Percentiles rank a stretch among this genome's conserved stretches.
Conservation (phyloP, 2,888 invertebrate species). For the Drosophila basisetae region DNA sequence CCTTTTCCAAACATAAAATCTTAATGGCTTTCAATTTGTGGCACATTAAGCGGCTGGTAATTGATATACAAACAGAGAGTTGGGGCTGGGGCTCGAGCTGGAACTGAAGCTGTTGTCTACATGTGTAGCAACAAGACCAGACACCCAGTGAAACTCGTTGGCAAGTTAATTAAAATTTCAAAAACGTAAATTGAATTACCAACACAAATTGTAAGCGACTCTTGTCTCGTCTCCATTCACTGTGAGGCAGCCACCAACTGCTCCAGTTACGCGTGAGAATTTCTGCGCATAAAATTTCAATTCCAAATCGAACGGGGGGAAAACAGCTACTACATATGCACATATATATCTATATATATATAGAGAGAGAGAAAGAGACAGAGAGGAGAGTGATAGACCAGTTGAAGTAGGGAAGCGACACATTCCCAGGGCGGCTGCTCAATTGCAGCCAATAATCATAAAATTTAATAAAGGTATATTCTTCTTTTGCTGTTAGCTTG, state of each 20-base stretch:
- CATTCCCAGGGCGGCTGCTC: slow-evolving; percentile 68
- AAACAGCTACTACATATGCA: slow-evolving; percentile 1
- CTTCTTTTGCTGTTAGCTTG: slow-evolving; percentile 38
- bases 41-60: slow-evolving; percentile 71
- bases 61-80: slow-evolving; percentile 62
- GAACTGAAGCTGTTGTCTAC: slow-evolving; percentile 14
- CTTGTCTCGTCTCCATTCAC: slow-evolving; percentile 9
- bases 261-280: slow-evolving; percentile 84
- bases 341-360: not conserved
- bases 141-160: slow-evolving; percentile 61
- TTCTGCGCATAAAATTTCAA: slow-evolving; percentile 82
- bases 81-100: slow-evolving; percentile 6
- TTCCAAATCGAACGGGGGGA: slow-evolving; percentile 53
- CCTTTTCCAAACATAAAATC: slow-evolving; percentile 52
- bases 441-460: slow-evolving; percentile 81
- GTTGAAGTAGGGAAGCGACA: slow-evolving; percentile 43
- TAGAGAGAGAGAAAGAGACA: not conserved
- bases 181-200: slow-evolving; percentile 81
- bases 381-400: not conserved
- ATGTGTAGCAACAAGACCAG: slow-evolving; percentile 30
- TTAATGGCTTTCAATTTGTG: slow-evolving; percentile 79
- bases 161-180: slow-evolving; percentile 82
- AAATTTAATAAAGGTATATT: slow-evolving; percentile 80
- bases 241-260: slow-evolving; percentile 56
- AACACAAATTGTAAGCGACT: slow-evolving; percentile 74